Conservation (phyloP, 2,113 vertebrate species). For the Coryphaenoides rupestris region DNA sequence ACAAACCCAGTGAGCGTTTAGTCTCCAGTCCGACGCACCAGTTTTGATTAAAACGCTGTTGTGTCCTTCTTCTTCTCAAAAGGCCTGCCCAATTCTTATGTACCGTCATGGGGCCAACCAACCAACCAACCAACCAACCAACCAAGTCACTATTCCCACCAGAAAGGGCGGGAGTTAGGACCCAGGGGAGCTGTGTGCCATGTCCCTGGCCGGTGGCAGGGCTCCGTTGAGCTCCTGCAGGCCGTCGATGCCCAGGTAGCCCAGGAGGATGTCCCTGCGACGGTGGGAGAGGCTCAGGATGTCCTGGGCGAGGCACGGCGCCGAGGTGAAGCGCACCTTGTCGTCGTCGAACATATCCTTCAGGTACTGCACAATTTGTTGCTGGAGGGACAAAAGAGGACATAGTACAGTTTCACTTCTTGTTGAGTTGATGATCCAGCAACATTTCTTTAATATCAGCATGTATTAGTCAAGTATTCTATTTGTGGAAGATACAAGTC, state of each 20-base stretch:
- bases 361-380: constrained; percentile 95
- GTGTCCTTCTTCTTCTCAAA: no score
- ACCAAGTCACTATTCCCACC: neutral
- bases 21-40: constrained; percentile 26
- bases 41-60: constrained; percentile 3
- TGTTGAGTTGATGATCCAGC: no score
- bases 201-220: constrained; percentile 61
- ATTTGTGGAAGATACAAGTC: no score
- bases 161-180: neutral
- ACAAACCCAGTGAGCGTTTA: constrained; percentile 23
- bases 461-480: no score
- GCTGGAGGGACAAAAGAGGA: constrained; percentile 64
- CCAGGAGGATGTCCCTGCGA: constrained; percentile 90
- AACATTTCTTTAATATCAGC: no score
- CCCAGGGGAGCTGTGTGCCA: constrained; percentile 51
- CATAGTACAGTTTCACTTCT: no score
- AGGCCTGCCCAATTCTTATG: neutral
- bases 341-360: constrained; percentile 97
- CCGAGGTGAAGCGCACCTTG: constrained; percentile 87
- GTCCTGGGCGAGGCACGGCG: constrained; percentile 84
- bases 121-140: neutral
- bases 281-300: constrained; percentile 89
- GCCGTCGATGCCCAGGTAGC: constrained; percentile 80
- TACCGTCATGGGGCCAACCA: neutral
- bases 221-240: constrained; percentile 77